phyloP scores from a whole-genome alignment of 2,113 vertebrate species.

The Ranitomeya variabilis region DNA sequence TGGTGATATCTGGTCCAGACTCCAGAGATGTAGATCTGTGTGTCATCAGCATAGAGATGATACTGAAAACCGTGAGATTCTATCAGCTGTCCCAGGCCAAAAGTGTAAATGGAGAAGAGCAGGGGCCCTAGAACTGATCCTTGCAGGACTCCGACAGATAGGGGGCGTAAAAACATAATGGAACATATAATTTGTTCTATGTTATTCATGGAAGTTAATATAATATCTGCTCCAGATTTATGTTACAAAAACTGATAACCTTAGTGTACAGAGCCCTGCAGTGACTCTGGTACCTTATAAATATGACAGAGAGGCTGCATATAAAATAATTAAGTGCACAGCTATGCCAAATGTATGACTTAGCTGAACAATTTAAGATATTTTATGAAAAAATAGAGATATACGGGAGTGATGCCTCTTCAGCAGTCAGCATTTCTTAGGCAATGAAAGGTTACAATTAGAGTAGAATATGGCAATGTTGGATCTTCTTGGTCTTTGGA shows the following conservation, averaged over 20 bases:
- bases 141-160: too few relatives aligned
- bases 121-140: too few relatives aligned
- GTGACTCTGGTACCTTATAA: neutral
- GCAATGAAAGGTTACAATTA: neutral
- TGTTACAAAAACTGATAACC: neutral
- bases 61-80: too few relatives aligned
- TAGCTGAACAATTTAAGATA: neutral
- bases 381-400: constrained; percentile 1
- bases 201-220: neutral
- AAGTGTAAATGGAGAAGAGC: too few relatives aligned
- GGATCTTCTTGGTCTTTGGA: neutral
- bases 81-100: too few relatives aligned
- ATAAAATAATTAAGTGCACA: constrained; percentile 4
- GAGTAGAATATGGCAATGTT: neutral
- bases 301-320: neutral
- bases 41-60: too few relatives aligned
- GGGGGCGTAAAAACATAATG: neutral
- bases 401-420: neutral
- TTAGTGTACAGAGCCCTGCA: neutral
- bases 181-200: neutral
- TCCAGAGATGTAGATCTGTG: too few relatives aligned
- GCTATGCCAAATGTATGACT: neutral
- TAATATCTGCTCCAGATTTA: neutral
- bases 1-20: too few relatives aligned
- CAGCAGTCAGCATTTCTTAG: neutral